Evolutionary conservation across 2,888 invertebrate species (phyloP).

Genomic region (Eilema griseolum): DNA sequence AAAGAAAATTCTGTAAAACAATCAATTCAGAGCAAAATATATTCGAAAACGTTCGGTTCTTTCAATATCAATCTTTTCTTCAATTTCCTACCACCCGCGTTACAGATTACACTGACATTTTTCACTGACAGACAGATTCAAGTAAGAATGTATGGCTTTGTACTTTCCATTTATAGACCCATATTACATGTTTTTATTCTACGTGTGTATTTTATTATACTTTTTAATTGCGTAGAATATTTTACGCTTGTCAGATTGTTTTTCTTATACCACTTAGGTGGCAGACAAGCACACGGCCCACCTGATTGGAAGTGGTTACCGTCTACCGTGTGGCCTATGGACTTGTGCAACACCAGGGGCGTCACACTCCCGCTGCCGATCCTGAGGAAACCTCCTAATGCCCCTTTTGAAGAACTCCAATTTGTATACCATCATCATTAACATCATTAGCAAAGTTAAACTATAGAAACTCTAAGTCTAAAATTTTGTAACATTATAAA

Average conservation of each 20-base stretch:
- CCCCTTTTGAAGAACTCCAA: too few relatives aligned
- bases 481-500: too few relatives aligned
- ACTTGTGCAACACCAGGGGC: too few relatives aligned
- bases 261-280: too few relatives aligned
- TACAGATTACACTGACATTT: slow-evolving; percentile 31
- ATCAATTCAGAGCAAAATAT: slow-evolving; percentile 20
- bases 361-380: too few relatives aligned
- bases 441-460: background rate
- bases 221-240: too few relatives aligned
- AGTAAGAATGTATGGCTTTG: slow-evolving; percentile 25
- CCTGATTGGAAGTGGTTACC: too few relatives aligned
- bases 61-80: slow-evolving; percentile 46
- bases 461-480: background rate
- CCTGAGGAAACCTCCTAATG: too few relatives aligned
- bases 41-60: slow-evolving; percentile 26
- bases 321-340: too few relatives aligned
- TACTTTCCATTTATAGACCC: slow-evolving; percentile 23
- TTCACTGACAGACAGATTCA: slow-evolving; percentile 25
- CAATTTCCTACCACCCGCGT: slow-evolving; percentile 44
- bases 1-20: slow-evolving; percentile 3
- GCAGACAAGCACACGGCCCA: too few relatives aligned
- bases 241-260: too few relatives aligned
- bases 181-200: slow-evolving; percentile 26
- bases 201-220: slow-evolving; percentile 16
- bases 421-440: too few relatives aligned